Conservation (phyloP, 2,888 invertebrate genomes). For the Mellilla xanthometata region DNA sequence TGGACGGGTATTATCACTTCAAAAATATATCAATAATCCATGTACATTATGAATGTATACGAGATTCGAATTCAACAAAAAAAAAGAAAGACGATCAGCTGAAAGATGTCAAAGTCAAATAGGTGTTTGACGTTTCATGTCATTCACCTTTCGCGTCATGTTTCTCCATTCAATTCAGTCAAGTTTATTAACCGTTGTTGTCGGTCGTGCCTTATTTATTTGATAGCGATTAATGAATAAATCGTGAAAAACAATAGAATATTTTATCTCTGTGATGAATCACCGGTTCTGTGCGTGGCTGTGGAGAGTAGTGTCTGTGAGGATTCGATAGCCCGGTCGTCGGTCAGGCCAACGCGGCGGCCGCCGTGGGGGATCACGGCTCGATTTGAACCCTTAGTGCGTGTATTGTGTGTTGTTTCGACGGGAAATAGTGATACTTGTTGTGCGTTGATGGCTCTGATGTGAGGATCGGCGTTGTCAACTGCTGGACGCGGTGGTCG, state of each 20-base stretch:
- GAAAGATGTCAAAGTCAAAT: too few relatives aligned
- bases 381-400: conserved; percentile 42
- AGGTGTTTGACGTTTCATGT: background rate
- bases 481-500: conserved; percentile 33
- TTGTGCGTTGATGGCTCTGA: conserved; percentile 20
- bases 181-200: conserved; percentile 5
- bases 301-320: conserved; percentile 1
- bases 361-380: conserved; percentile 45
- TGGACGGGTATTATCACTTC: too few relatives aligned
- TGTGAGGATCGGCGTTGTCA: conserved; percentile 15
- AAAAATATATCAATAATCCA: too few relatives aligned
- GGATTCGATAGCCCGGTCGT: conserved; percentile 4
- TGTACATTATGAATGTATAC: too few relatives aligned
- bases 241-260: background rate
- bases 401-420: conserved; percentile 32
- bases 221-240: too few relatives aligned
- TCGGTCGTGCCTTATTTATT: too few relatives aligned
- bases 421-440: conserved; percentile 6
- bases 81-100: too few relatives aligned
- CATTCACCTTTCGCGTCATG: background rate
- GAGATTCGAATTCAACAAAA: too few relatives aligned
- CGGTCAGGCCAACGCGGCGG: background rate
- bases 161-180: conserved; percentile 1
- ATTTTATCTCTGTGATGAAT: too few relatives aligned
- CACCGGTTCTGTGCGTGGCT: background rate